These are phyloP conservation scores for Apoderus coryli DNA, from an alignment of 2,888 invertebrate species.

Conservation along the genomic window DNA sequence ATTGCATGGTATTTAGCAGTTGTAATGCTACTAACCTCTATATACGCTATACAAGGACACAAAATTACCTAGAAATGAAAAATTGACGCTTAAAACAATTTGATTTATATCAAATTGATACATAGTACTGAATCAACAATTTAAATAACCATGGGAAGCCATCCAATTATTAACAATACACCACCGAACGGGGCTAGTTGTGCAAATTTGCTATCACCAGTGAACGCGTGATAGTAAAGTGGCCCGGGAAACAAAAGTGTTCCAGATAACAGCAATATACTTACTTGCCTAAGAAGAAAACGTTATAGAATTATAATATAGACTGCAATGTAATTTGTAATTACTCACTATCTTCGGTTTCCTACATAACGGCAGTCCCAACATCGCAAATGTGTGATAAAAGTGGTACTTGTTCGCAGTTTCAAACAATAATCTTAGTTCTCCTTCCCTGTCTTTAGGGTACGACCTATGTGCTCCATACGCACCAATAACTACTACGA, in stretches of 20 bases:
- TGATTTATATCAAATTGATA: no score
- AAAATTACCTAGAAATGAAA: no score
- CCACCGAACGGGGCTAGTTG: slow-evolving; percentile 79
- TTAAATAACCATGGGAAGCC: slow-evolving; percentile 69
- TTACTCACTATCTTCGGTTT: slow-evolving; percentile 60
- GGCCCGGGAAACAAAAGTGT: slow-evolving; percentile 76
- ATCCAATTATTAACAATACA: slow-evolving; percentile 73
- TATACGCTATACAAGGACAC: no score
- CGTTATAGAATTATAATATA: not conserved
- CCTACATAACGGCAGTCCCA: slow-evolving; percentile 66
- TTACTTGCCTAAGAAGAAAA: slow-evolving; percentile 52
- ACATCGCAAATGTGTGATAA: slow-evolving; percentile 70
- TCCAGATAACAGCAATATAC: slow-evolving; percentile 61
- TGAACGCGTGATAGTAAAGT: slow-evolving; percentile 83
- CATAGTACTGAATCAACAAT: no score
- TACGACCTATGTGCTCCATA: slow-evolving; percentile 66
- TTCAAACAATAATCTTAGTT: slow-evolving; percentile 66
- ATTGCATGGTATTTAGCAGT: no score
- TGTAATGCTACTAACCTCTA: no score
- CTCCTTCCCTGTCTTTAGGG: slow-evolving; percentile 48
- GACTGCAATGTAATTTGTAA: slow-evolving; percentile 5
- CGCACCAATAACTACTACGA: slow-evolving; percentile 73
- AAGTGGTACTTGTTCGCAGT: slow-evolving; percentile 80
- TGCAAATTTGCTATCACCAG: slow-evolving; percentile 57
- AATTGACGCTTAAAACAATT: no score